Conservation (phyloP, 1,140 invertebrate genomes). For the Ylistrum balloti region DNA sequence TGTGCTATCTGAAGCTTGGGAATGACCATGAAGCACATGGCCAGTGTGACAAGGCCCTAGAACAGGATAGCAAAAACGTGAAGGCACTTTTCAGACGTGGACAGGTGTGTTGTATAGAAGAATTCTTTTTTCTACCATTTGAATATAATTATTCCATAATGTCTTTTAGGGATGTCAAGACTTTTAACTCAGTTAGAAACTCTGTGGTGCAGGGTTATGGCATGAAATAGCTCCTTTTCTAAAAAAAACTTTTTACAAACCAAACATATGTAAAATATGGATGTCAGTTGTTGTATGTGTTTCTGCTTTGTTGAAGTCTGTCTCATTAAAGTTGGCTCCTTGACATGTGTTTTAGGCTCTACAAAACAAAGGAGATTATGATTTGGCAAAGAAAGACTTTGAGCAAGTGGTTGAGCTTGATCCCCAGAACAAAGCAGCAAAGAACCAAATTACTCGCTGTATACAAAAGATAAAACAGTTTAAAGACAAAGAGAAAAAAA, state of each 20-base stretch:
- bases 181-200: background rate
- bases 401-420: constrained; percentile 88
- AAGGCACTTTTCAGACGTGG: constrained; percentile 96
- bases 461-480: constrained; percentile 90
- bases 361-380: constrained; percentile 89
- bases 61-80: constrained; percentile 90
- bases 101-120: constrained; percentile 85
- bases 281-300: too few species aligned
- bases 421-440: constrained; percentile 92
- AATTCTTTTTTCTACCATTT: too few species aligned
- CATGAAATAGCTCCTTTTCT: too few species aligned
- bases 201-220: too few species aligned
- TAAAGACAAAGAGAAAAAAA: constrained; percentile 91
- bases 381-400: constrained; percentile 92
- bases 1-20: constrained; percentile 93
- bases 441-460: constrained; percentile 89
- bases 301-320: too few species aligned
- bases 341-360: constrained; percentile 86
- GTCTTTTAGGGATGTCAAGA: too few species aligned
- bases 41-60: constrained; percentile 87
- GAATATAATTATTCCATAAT: too few species aligned
- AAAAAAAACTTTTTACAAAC: background rate
- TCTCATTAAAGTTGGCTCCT: too few species aligned
- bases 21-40: constrained; percentile 88
- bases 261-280: background rate